Evolutionary conservation across 2,113 vertebrate genomes (phyloP).

Genomic region (Megatriorchis doriae): DNA sequence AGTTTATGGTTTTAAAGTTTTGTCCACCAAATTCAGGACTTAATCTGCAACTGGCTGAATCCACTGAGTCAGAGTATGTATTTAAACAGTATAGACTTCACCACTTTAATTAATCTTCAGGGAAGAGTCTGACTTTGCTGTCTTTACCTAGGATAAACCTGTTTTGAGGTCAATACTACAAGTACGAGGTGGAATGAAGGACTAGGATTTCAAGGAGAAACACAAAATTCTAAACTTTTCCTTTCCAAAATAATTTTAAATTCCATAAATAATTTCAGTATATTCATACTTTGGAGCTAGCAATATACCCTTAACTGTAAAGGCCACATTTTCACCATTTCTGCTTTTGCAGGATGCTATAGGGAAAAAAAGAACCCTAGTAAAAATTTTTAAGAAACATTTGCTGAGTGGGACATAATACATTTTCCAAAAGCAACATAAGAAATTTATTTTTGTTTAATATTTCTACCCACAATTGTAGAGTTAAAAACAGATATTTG

Average conservation of each 20-base stretch:
- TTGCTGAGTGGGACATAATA: neutral
- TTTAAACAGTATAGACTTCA: neutral
- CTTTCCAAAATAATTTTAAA: neutral
- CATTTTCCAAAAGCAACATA: neutral
- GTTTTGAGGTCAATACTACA: neutral
- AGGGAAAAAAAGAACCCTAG: neutral
- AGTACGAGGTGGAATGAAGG: neutral
- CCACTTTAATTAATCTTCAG: neutral
- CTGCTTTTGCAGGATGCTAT: neutral
- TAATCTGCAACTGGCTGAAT: neutral
- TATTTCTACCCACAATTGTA: neutral
- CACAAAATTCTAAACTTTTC: neutral
- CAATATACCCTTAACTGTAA: neutral
- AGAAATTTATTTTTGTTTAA: neutral
- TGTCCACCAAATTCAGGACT: neutral
- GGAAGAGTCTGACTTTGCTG: neutral
- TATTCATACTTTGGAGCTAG: neutral
- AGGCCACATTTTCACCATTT: neutral
- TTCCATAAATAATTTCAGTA: neutral
- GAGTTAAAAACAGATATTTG: neutral
- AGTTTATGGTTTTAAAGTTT: neutral
- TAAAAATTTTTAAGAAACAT: neutral
- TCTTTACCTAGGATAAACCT: neutral
- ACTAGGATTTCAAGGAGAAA: neutral
- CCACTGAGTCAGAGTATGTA: neutral